Evolutionary conservation across 2,888 invertebrate genomes (phyloP).

Genomic region (Epinotia nisella): DNA sequence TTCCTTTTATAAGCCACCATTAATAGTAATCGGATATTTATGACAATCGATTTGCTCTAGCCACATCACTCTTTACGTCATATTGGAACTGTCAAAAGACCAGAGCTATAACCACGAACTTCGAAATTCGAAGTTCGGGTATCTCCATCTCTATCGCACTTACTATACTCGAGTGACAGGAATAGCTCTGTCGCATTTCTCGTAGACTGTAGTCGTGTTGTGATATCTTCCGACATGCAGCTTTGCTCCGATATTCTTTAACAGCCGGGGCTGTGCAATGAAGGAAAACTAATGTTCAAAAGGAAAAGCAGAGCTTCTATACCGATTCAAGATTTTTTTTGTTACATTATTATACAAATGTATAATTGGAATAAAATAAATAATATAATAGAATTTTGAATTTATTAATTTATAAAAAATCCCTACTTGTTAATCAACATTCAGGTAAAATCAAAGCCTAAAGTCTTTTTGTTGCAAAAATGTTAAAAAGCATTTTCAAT

Average conservation of each 20-base stretch:
- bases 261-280: background rate
- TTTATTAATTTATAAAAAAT: background rate
- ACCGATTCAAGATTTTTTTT: background rate
- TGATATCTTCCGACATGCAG: background rate
- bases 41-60: too few species aligned
- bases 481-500: background rate
- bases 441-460: background rate
- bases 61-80: too few species aligned
- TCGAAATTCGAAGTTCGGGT: too few species aligned
- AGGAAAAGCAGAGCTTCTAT: background rate
- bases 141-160: too few species aligned
- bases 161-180: too few species aligned
- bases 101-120: too few species aligned
- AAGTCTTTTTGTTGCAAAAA: background rate
- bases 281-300: slow-evolving; percentile 4
- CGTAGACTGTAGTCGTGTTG: too few species aligned
- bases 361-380: slow-evolving; percentile 20
- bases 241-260: background rate
- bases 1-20: too few species aligned
- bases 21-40: too few species aligned
- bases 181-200: too few species aligned
- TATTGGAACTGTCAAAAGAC: too few species aligned
- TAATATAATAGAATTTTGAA: background rate
- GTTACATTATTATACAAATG: background rate
- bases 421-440: background rate